Conservation (phyloP, 2,888 invertebrate genomes). For the Andricus curvator region DNA sequence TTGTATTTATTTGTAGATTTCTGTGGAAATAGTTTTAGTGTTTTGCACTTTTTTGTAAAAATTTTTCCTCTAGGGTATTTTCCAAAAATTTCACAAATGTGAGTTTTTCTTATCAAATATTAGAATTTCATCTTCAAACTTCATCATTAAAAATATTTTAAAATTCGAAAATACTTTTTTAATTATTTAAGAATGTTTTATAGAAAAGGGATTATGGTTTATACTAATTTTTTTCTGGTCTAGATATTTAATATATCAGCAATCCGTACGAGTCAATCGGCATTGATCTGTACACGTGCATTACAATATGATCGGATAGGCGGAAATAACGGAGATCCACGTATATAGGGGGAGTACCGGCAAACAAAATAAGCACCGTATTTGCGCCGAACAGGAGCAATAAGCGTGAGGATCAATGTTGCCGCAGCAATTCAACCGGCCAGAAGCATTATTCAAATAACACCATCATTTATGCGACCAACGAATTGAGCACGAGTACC, state of each 20-base stretch:
- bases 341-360: constrained; percentile 3
- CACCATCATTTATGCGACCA: constrained; percentile 50
- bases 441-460: constrained; percentile 55
- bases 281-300: not conserved
- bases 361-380: constrained; percentile 40
- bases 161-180: too few relatives aligned
- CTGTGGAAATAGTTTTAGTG: too few relatives aligned
- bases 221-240: too few relatives aligned
- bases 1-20: too few relatives aligned
- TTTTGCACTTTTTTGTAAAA: too few relatives aligned
- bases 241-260: not conserved
- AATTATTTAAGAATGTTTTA: too few relatives aligned
- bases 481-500: constrained; percentile 32
- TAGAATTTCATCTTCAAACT: too few relatives aligned
- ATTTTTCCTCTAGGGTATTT: too few relatives aligned
- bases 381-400: constrained; percentile 40
- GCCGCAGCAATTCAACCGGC: constrained; percentile 45
- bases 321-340: constrained; percentile 27
- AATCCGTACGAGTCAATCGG: not conserved
- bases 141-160: too few relatives aligned
- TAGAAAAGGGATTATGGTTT: too few relatives aligned
- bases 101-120: not conserved
- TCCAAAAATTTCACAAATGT: not conserved
- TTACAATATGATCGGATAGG: constrained; percentile 13
- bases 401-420: constrained; percentile 51